These are phyloP conservation scores for Onychostruthus taczanowskii DNA, from an alignment of 2,113 vertebrate species.

Conservation along the genomic window DNA sequence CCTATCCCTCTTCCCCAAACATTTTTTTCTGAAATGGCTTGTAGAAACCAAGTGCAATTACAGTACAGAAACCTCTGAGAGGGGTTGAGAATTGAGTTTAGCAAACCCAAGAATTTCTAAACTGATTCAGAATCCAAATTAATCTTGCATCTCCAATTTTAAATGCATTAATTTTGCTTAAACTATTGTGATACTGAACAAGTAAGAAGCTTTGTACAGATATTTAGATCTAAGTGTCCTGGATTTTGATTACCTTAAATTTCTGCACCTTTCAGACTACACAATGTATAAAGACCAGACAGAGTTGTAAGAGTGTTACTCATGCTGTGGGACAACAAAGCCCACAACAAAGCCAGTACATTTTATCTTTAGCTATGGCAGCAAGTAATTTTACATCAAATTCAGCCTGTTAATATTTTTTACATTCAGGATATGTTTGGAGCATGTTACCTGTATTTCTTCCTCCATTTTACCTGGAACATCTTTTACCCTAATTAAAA, in stretches of 20 bases:
- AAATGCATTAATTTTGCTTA: neutral
- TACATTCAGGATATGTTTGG: neutral
- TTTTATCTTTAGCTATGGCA: neutral
- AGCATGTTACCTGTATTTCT: conserved; percentile 53
- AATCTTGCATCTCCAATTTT: neutral
- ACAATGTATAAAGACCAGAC: neutral
- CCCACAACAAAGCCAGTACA: neutral
- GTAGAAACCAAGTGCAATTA: neutral
- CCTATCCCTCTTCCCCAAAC: neutral
- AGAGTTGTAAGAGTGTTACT: neutral
- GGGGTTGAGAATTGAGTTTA: neutral
- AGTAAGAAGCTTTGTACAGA: neutral
- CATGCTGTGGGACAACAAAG: neutral
- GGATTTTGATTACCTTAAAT: neutral
- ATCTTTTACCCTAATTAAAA: conserved; percentile 75
- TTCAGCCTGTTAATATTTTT: conserved; percentile 1
- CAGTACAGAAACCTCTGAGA: neutral
- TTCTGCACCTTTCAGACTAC: neutral
- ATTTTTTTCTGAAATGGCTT: neutral
- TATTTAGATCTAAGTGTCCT: neutral
- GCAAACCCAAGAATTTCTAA: neutral
- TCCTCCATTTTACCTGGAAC: conserved; percentile 68
- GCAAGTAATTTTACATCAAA: neutral
- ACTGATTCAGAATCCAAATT: neutral
- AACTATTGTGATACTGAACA: neutral